Percentiles rank a stretch among this genome's conserved stretches.
Conservation (phyloP, 2,797 vertebrate genomes). For the Hoplostethus atlanticus region DNA sequence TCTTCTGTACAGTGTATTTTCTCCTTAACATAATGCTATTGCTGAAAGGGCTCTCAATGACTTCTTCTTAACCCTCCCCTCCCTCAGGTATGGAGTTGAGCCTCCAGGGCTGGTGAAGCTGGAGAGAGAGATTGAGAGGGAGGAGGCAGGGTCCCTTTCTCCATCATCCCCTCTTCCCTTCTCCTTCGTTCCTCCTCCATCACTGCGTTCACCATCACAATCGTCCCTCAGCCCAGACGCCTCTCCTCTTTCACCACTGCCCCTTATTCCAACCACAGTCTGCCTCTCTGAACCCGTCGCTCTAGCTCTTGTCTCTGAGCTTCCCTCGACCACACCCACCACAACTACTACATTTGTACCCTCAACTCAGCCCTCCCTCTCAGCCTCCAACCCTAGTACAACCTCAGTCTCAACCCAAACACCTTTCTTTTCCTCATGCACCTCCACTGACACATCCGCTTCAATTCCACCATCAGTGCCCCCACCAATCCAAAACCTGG, state of each 20-base stretch:
- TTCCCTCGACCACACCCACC: slow-evolving; percentile 71
- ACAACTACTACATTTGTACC: slow-evolving; percentile 43
- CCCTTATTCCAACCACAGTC: slow-evolving; percentile 52
- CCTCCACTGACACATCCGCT: slow-evolving; percentile 48
- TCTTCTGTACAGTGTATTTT: not conserved
- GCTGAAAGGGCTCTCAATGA: too few relatives aligned
- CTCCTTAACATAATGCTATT: not conserved
- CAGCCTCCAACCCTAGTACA: slow-evolving; percentile 55
- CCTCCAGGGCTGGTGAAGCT: slow-evolving; percentile 95
- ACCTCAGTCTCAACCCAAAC: slow-evolving; percentile 74
- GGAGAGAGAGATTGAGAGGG: slow-evolving; percentile 95
- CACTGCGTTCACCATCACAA: slow-evolving; percentile 60
- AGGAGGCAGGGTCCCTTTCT: slow-evolving; percentile 82
- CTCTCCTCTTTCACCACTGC: slow-evolving; percentile 49
- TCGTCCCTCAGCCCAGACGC: slow-evolving; percentile 41
- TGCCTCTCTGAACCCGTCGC: slow-evolving; percentile 53
- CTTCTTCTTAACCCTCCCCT: slow-evolving; percentile 17
- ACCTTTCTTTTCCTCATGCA: slow-evolving; percentile 65
- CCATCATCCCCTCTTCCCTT: slow-evolving; percentile 76
- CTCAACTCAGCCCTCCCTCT: slow-evolving; percentile 55
- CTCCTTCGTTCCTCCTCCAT: slow-evolving; percentile 81
- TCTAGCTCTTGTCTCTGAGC: slow-evolving; percentile 60
- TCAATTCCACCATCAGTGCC: slow-evolving; percentile 29
- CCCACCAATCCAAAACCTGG: slow-evolving; percentile 35
- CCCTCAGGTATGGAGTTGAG: slow-evolving; percentile 91